Conservation (phyloP, 2,797 vertebrate genomes). For the Oreonectes daqikongensis region DNA sequence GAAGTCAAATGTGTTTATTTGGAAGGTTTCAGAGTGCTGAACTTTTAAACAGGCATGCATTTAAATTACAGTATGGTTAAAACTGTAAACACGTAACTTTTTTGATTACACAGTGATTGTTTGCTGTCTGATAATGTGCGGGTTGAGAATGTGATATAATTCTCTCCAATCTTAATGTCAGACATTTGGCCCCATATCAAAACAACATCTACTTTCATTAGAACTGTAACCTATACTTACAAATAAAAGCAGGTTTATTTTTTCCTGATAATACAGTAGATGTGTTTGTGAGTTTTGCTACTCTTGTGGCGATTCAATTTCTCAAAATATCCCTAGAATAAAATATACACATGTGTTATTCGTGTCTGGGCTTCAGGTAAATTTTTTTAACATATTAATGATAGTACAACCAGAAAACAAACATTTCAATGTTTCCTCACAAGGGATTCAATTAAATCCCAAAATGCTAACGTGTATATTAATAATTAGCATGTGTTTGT, state of each 20-base stretch:
- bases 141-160: conserved; percentile 10
- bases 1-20: conserved; percentile 57
- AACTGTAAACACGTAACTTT: neutral
- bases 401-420: too few species aligned
- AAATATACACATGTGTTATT: neutral
- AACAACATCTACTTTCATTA: neutral
- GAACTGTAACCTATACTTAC: neutral
- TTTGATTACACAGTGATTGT: neutral
- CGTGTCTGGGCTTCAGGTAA: neutral
- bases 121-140: neutral
- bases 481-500: neutral
- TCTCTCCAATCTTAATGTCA: conserved; percentile 27
- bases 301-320: neutral
- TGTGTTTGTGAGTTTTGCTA: neutral
- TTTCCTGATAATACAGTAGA: neutral
- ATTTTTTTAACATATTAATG: neutral
- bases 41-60: conserved; percentile 41
- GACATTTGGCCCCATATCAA: conserved; percentile 24
- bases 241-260: neutral
- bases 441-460: too few species aligned
- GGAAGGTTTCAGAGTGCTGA: conserved; percentile 31
- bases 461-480: too few species aligned
- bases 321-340: neutral
- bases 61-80: conserved; percentile 9
- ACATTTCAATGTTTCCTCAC: too few species aligned